Base-by-base conservation (phyloP, 1,140 invertebrate species). In the Spodoptera litura region DNA sequence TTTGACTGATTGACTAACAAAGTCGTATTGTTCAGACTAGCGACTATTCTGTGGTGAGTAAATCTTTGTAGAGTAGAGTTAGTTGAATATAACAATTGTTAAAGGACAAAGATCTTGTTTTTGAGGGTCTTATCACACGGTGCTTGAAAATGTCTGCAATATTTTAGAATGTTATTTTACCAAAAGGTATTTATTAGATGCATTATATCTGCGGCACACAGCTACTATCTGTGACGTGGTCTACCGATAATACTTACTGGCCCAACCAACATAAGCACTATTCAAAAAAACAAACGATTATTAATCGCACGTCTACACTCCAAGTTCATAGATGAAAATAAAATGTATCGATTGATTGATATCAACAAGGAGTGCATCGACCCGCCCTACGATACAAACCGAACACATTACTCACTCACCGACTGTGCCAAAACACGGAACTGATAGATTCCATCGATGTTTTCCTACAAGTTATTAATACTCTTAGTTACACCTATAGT, bases 291-390 rank as follows among this genome's bases (percentile, higher is more conserved):
- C 25, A 4, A 5, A 44, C 38, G 35, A 52, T 20, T 52, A 15
- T 70, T 52, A 70, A 5, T 38, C 68, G 52, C n/a, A 12, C 12
- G 27, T 56, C 27, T 71, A 12, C 68, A 38, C 51, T 44, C 27
- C 52, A 38, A 56, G 53, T 55, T 73, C 66, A 70, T 52, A 31
- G 66, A 53, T 70, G 44, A 68, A 52, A 73, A 44, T 73, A 9
- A 44, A 44, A 71, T 27, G 31, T 73, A 59, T 13, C 35, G 71
- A 73, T 59, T 49, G 71, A 73, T 59, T 49, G 71, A 73, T 59
- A 73, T 59, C n/a, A 73, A 73, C 71, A 73, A 15, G 9, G 71
- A 4, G 56, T 13, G 11, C 71, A 59, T 59, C 20, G 56, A 59
- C 31, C 56, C 52, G 38, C 11, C 13, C 55, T 27, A 27, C 31